Evolutionary conservation across 2,888 invertebrate genomes (phyloP), one percentile per base, ranked within the genome.

Genomic region (Disparrhopalites patrizii): DNA sequence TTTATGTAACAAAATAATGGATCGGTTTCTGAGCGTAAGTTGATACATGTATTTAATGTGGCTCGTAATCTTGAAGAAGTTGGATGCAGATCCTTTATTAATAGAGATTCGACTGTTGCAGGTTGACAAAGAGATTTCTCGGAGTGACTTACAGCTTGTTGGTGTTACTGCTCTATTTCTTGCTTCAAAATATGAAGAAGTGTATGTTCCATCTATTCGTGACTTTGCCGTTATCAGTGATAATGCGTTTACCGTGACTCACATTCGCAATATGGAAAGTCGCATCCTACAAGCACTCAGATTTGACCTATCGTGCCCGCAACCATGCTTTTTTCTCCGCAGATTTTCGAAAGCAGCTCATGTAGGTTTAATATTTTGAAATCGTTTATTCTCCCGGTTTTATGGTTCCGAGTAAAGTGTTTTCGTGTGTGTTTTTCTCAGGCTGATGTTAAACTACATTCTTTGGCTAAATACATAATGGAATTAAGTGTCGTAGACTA

Each of bases 151-250:
- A 66, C 96, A 97, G 78, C 81, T 96, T 70, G 90, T 95, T 13
- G 96, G 95, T 3, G 88, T 92, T 1, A 87, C 93, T 0, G 88
- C 93, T 0, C 85, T 97, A 83, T 88, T 93, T 76, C 85, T 96
- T 62, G 95, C 97, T 0, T 86, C 89, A 77, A 98, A 98, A 79
- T 96, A 93, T 77, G 97, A 98, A 81, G 98, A 98, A 82, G 88
- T 94, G 77, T 93, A 88, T 77, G 85, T 90, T 1, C 94, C 96
- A 0, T 90, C 91, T 51, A 84, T 94, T 25, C 82, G 81, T 5
- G 97, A 98, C 80, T 95, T 95, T 81, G 89, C 91, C 15, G 93
- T 89, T 78, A 89, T 97, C 62, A 91, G 94, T 10, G 95, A 94
- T 80, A 86, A 90, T 77, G 87, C 93, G 0, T 97, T 91, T 79